Evolutionary conservation across 2,113 vertebrate species (phyloP).

Genomic region (Calyptommatus sinebrachiatus): DNA sequence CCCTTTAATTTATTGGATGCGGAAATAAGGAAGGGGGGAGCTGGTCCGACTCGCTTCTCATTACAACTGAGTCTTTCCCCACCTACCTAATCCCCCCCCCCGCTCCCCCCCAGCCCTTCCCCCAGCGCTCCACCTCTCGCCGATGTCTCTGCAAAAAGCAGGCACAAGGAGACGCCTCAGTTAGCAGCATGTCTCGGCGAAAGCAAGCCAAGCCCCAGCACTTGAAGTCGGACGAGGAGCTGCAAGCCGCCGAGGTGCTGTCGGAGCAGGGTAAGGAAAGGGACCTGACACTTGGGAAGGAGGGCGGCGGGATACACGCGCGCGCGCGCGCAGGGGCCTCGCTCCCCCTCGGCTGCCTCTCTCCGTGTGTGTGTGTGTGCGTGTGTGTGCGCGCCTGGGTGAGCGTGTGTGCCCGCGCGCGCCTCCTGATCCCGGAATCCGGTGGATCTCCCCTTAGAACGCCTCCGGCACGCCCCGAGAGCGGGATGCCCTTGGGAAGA

Average conservation of each 20-base stretch:
- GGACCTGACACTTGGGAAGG: conserved; percentile 17
- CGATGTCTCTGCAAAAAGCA: conserved; percentile 91
- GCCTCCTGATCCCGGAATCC: background rate
- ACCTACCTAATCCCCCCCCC: background rate
- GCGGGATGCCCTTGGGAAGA: background rate
- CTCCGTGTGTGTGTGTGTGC: background rate
- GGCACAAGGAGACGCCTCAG: conserved; percentile 76
- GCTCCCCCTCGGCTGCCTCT: too few relatives aligned
- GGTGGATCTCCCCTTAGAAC: background rate
- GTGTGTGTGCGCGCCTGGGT: too few relatives aligned
- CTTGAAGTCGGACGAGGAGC: conserved; percentile 92
- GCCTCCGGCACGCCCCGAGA: background rate
- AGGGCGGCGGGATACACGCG: too few relatives aligned
- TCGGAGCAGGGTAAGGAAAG: conserved; percentile 86
- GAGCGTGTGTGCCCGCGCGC: background rate
- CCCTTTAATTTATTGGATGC: conserved; percentile 11
- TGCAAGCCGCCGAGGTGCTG: conserved; percentile 83
- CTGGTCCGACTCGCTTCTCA: conserved; percentile 41
- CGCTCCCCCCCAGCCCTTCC: conserved; percentile 37
- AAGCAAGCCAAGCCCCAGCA: conserved; percentile 99
- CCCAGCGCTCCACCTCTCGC: conserved; percentile 72
- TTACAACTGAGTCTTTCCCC: conserved; percentile 50
- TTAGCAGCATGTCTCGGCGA: conserved; percentile 95
- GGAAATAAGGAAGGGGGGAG: background rate
- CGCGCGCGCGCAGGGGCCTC: too few relatives aligned